Percentiles rank a stretch among this genome's conserved stretches.
Conservation (phyloP, 2,113 vertebrate genomes). For the Cacatua alba region DNA sequence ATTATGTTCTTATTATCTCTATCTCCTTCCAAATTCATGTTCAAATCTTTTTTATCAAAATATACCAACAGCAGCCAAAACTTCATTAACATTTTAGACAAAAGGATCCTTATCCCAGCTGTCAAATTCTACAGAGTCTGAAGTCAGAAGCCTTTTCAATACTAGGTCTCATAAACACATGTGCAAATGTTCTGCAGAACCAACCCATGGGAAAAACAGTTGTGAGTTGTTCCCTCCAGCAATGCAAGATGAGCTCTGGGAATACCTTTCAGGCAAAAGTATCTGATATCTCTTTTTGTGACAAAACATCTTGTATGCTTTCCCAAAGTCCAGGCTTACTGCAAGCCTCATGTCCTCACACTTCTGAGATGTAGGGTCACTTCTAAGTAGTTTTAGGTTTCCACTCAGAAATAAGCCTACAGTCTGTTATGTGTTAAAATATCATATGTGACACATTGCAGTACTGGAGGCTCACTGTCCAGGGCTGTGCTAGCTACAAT, state of each 20-base stretch:
- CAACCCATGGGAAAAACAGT: neutral
- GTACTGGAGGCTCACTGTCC: neutral
- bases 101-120: neutral
- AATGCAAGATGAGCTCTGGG: neutral
- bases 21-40: neutral
- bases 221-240: neutral
- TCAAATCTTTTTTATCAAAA: conserved; percentile 19
- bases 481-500: neutral
- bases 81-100: neutral
- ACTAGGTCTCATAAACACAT: neutral
- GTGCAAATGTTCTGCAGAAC: neutral
- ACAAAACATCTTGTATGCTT: neutral
- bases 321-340: neutral
- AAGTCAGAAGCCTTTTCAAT: neutral
- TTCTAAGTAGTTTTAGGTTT: neutral
- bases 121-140: neutral
- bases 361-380: neutral
- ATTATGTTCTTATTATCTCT: neutral
- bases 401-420: neutral
- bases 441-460: neutral
- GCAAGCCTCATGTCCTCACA: neutral
- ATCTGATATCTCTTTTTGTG: neutral
- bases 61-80: neutral
- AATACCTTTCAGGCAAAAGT: neutral
- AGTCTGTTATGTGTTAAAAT: neutral